Base-by-base conservation (phyloP, 2,888 invertebrate species). In the Ochropacha duplaris region DNA sequence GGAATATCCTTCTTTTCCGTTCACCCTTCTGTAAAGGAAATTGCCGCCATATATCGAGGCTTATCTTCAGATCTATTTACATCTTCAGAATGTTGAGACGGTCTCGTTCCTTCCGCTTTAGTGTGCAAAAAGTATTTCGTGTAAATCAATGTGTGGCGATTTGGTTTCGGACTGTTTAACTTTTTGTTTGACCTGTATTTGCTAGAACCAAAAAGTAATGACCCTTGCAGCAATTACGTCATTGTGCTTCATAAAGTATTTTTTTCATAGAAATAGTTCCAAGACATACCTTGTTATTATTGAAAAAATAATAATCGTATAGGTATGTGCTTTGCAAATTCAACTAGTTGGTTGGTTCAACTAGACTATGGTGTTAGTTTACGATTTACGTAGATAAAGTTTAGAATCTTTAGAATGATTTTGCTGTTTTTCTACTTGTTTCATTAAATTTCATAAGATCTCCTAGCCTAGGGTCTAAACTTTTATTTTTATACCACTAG, bases 1-100 rank as follows among this genome's bases (percentile, higher is more conserved):
- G 36, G 36, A 36, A 36, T 72, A 77, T 82, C 79, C 78, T 44
- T 74, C 72, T 74, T 83, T 84, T 82, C 86, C 85, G 83, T 83
- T 87, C 84, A 78, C 84, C 86, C 86, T 84, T 84, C 74, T 70
- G 71, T 66, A 65, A 70, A 82, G 88, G 88, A 88, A 89, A 90
- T 90, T 87, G 89, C 84, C 72, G 73, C 86, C 84, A 87, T 89
- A 89, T 86, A 88, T 89, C 75, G 87, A 76, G 76, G 78, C 84
- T 90, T 89, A 90, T 90, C 90, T 86, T 56, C 60, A 77, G 79
- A 88, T 88, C 86, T 86, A 84, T 88, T 86, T 86, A 87, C 87
- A 84, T 87, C 79, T 80, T 71, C 74, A 78, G 69, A 71, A 70
- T 76, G 83, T 76, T 76, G 72, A 77, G 66, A 79, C 66, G 72